Conservation (phyloP, 1,140 invertebrate genomes). For the Papilio helenus region DNA sequence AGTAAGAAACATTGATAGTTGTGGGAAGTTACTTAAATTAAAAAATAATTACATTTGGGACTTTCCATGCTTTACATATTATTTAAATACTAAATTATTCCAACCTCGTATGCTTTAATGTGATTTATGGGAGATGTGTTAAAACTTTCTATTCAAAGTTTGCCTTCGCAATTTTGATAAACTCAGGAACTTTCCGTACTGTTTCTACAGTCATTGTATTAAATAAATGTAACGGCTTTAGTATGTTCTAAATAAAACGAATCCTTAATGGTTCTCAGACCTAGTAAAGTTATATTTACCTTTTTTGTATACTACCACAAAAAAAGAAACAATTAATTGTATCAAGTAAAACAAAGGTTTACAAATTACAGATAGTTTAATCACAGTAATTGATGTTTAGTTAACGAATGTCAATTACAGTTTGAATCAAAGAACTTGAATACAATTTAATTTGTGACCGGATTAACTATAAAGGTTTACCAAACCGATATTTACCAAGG, state of each 20-base stretch:
- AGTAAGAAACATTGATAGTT: no score
- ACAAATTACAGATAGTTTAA: no score
- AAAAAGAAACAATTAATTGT: neutral
- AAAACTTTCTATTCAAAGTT: neutral
- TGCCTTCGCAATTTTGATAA: slow-evolving; percentile 14
- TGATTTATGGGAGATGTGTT: slow-evolving; percentile 12
- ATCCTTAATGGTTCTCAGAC: no score
- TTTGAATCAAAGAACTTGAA: no score
- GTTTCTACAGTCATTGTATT: neutral
- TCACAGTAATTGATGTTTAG: no score
- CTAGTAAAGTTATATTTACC: no score
- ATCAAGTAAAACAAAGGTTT: neutral
- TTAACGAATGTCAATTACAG: neutral
- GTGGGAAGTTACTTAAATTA: no score
- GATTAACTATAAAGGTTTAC: no score
- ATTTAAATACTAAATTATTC: slow-evolving; percentile 14
- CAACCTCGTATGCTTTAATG: slow-evolving; percentile 1
- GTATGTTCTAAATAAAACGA: neutral
- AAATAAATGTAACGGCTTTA: slow-evolving; percentile 1
- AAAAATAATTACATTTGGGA: neutral
- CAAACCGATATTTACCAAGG: no score
- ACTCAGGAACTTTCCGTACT: neutral
- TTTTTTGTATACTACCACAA: no score
- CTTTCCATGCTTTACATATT: neutral
- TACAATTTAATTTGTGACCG: no score